Conservation (phyloP, 2,797 vertebrate genomes). For the Spinus pinus region DNA sequence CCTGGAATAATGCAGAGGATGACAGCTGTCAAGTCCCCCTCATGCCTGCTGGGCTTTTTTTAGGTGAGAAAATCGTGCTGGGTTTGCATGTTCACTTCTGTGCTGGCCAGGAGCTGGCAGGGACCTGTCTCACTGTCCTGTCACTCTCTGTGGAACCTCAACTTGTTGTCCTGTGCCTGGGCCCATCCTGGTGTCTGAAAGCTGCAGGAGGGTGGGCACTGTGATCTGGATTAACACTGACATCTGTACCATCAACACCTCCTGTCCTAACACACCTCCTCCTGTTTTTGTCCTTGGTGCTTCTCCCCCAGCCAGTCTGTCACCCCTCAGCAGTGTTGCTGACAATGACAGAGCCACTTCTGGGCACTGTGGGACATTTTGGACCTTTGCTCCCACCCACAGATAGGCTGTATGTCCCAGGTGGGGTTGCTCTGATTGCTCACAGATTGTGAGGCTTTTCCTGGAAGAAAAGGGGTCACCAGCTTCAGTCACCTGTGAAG, state of each 20-base stretch:
- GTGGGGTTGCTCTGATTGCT: background rate
- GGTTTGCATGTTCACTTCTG: background rate
- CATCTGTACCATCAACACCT: background rate
- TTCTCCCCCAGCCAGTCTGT: background rate
- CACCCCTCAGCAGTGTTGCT: background rate
- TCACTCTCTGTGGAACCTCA: background rate
- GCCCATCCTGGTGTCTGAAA: background rate
- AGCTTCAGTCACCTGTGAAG: background rate
- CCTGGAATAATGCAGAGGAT: background rate
- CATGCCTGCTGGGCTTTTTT: background rate
- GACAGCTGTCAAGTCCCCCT: background rate
- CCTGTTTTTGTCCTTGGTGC: background rate
- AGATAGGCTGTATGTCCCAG: background rate
- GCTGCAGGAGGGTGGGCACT: background rate
- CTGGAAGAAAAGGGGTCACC: background rate
- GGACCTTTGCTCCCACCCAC: background rate
- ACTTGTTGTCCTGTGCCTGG: background rate
- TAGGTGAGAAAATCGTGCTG: background rate
- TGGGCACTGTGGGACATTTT: background rate
- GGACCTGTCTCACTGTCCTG: background rate
- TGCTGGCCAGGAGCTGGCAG: background rate
- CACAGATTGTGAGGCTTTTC: background rate
- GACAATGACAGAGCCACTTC: background rate
- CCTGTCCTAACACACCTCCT: background rate
- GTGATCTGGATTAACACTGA: background rate